phyloP scores from a whole-genome alignment of 2,797 vertebrate genomes.

The Thalassophryne amazonica region DNA sequence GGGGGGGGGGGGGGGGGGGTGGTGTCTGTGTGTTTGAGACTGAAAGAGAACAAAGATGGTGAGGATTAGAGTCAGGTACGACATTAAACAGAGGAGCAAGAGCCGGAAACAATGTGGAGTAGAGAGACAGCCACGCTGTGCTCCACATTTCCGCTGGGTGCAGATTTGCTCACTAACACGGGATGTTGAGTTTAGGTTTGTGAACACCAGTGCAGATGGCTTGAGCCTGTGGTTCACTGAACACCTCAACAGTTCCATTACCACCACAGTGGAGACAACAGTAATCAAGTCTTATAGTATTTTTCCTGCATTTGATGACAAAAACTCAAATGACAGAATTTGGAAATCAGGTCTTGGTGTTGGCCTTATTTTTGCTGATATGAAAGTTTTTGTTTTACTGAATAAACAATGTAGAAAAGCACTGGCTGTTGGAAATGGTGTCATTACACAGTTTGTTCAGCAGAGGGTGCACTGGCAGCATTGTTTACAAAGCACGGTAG shows the following conservation, averaged over 20 bases:
- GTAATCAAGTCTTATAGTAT: not conserved
- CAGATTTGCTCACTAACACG: not conserved
- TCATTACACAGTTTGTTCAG: no score
- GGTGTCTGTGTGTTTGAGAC: constrained; percentile 22
- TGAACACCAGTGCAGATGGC: not conserved
- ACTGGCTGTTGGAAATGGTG: no score
- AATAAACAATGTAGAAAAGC: no score
- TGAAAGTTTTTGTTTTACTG: no score
- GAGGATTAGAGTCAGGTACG: constrained; percentile 22
- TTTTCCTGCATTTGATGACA: not conserved
- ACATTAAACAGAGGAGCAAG: constrained; percentile 36
- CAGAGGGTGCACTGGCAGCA: no score
- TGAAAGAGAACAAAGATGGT: not conserved
- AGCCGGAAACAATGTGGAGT: constrained; percentile 17
- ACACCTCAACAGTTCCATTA: constrained; percentile 7
- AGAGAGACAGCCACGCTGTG: not conserved
- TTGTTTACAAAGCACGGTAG: no score
- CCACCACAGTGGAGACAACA: not conserved
- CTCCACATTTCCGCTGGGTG: not conserved
- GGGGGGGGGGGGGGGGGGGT: no score
- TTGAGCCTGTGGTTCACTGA: not conserved
- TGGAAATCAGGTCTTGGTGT: constrained; percentile 7
- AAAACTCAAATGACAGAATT: not conserved
- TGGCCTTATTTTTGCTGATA: no score
- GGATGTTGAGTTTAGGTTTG: not conserved